Percentiles rank a stretch among this genome's conserved stretches.
Evolutionary conservation across 1,140 invertebrate species (phyloP).

Genomic region (Drosophila varians): DNA sequence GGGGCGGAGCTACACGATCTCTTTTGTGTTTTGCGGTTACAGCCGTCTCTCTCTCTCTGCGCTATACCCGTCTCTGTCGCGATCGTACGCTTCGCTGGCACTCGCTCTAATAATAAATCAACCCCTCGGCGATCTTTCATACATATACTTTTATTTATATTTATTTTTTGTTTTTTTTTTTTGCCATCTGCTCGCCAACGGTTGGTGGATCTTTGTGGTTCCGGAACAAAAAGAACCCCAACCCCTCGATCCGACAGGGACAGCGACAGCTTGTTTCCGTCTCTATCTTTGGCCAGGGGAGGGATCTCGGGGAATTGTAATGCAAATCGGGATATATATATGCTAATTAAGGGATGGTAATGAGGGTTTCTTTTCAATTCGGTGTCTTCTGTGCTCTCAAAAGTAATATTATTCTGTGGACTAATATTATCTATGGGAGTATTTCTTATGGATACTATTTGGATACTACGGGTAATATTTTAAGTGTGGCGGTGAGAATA

Average conservation of each 20-base stretch:
- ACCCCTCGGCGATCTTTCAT: constrained; percentile 37
- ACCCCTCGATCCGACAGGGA: constrained; percentile 1
- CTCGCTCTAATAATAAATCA: constrained; percentile 67
- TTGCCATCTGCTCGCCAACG: constrained; percentile 36
- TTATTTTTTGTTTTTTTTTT: constrained; percentile 3
- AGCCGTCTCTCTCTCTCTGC: constrained; percentile 3
- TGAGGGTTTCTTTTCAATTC: not conserved
- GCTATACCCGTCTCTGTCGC: not conserved
- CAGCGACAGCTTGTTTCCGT: not conserved
- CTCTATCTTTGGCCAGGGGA: constrained; percentile 3
- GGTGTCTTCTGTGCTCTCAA: not conserved
- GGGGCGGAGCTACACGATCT: constrained; percentile 31
- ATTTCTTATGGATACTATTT: too few species aligned
- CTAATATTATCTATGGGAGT: too few species aligned
- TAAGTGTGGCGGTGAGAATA: too few species aligned
- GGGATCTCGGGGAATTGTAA: constrained; percentile 10
- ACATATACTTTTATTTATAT: not conserved
- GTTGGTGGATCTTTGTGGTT: constrained; percentile 33
- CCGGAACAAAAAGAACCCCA: not conserved
- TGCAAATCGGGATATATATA: constrained; percentile 11
- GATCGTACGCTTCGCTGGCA: constrained; percentile 38
- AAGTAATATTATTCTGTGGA: too few species aligned
- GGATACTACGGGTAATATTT: too few species aligned
- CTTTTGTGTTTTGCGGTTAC: constrained; percentile 1
- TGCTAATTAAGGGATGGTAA: constrained; percentile 20